Base-by-base conservation (phyloP, 2,888 invertebrate species). In the Apamea anceps region DNA sequence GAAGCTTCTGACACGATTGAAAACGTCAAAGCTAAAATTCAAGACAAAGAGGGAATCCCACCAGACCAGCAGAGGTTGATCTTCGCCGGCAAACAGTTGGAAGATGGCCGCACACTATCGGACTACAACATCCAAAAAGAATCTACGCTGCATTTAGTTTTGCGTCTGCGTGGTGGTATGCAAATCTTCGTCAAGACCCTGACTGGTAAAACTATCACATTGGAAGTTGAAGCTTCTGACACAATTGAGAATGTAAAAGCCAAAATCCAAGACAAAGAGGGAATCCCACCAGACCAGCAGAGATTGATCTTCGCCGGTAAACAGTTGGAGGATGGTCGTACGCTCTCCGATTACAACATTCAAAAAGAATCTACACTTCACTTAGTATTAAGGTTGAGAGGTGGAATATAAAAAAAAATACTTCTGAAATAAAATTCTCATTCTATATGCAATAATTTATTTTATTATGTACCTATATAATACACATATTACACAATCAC, bases 371-470 rank as follows among this genome's bases (percentile, higher is more conserved):
- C 54, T 8, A 54, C 54, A 25, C 25, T 54, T 21, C 54, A 54
- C 21, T 54, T 98, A 80, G 88, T 88, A 72, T 72, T 88, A 80
- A 86, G 89, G 57, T 79, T 89, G 81, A 84, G 89, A 85, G 89
- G 89, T 79, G 88, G 89, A 82, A 85, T 82, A 65, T 87, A 81
- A 80, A 60, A 83, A 87, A 81, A 73, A 68, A 73, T 4, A 48
- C 65, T 81, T 51, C 67, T 72, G 70, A 86, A 88, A 76, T 86
- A 85, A 85, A 87, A 86, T 57, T 77, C 65, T 62, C 72, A 66
- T 63, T 76, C 73, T 79, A 25, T 78, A 81, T 77, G 57, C 42
- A 72, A 37, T n/a, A 28, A 15, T 74, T 60, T 60, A 60, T 60
- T 60, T 60, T 57, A 57, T 57, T 60, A 25, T n/a, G 12, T 57